Evolutionary conservation across 2,888 invertebrate genomes (phyloP), one percentile per base, ranked within the genome.

Genomic region (Pristionchus entomophagus): DNA sequence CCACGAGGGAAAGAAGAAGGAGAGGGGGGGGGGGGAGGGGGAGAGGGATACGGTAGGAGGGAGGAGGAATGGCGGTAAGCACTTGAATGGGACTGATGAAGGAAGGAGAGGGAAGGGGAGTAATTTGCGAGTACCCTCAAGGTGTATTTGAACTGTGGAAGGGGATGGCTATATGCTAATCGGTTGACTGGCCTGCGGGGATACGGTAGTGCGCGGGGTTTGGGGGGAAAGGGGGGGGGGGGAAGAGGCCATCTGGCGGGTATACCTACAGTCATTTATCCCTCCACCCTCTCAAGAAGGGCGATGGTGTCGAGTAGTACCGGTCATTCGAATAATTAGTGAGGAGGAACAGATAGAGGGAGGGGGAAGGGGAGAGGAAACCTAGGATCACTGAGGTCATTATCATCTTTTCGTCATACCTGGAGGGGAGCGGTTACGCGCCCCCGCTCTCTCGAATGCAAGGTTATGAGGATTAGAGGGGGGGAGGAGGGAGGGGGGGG

Each of bases 271-370:
- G 69, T 69, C 69, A 69, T 69, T 69, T 38, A 69, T 69, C 69
- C 69, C 69, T 35, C 38, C 62, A 62, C 62, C 62, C 32, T 26
- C 32, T 29, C 62, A 17, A n/a, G n/a, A 22, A 22, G n/a, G 17
- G n/a, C 69, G 1, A 19, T 38, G n/a, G 69, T 69, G 69, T 35
- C 69, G 69, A 35, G 69, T 69, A 38, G 69, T 69, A 69, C 69
- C 69, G 69, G 69, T 14, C 69, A 69, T 69, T 69, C 69, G n/a
- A 69, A 69, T 69, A 69, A 69, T 69, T 69, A 69, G 69, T 69
- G 38, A 69, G 32, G 1, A 32, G 32, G 69, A n/a, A n/a, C n/a
- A n/a, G n/a, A n/a, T n/a, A n/a, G 41, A 22, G 22, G 38, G 62
- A 2, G 32, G 38, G 35, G 35, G 14, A 1, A 62, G 56, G 32